A percentile compares a stretch with the other conserved stretches of the same genome.
phyloP scores from a whole-genome alignment of 2,888 invertebrate species.

The Arrhopalites spinosus region DNA sequence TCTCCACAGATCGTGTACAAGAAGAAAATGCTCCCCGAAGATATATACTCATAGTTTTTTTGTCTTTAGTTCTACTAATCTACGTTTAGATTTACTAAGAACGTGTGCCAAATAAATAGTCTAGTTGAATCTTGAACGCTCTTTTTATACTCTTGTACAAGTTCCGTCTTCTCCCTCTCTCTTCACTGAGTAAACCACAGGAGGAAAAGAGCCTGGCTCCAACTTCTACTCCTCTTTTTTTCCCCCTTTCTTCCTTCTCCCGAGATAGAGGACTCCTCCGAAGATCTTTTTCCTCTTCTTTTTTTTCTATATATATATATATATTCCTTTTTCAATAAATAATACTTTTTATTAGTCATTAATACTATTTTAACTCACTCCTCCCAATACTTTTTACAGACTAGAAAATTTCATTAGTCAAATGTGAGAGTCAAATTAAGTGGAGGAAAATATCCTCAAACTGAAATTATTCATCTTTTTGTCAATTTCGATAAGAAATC shows the following conservation, averaged over 20 bases:
- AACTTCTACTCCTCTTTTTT: not conserved
- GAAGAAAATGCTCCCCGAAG: not conserved
- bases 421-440: too few relatives aligned
- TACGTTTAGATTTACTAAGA: constrained; percentile 24
- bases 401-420: too few relatives aligned
- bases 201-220: not conserved
- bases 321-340: too few relatives aligned
- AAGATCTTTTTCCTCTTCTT: too few relatives aligned
- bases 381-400: too few relatives aligned
- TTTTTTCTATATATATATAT: too few relatives aligned
- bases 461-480: too few relatives aligned
- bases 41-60: not conserved
- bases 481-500: too few relatives aligned
- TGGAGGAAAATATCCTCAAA: too few relatives aligned
- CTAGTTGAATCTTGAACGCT: constrained; percentile 16
- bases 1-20: not conserved
- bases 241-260: not conserved
- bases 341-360: too few relatives aligned
- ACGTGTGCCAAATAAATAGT: constrained; percentile 26
- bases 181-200: not conserved
- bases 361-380: too few relatives aligned
- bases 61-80: constrained; percentile 1
- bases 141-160: constrained; percentile 13
- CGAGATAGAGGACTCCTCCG: too few relatives aligned
- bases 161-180: not conserved